Conservation (phyloP, 2,888 invertebrate genomes). For the Diarsia brunnea region DNA sequence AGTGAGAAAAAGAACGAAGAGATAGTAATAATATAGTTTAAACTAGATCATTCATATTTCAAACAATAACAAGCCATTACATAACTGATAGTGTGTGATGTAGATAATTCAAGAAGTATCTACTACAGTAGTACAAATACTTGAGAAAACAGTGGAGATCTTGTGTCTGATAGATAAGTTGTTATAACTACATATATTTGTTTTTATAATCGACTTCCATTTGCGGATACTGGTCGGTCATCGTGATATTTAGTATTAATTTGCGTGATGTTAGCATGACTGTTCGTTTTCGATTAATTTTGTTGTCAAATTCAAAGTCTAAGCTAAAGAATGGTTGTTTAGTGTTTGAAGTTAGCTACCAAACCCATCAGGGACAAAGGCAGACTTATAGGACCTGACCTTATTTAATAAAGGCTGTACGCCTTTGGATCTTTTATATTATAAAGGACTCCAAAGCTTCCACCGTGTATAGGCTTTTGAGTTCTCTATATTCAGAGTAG, state of each 20-base stretch:
- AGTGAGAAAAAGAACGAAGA: background rate
- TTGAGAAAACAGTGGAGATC: conserved; percentile 30
- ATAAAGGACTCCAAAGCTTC: background rate
- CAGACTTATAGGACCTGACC: background rate
- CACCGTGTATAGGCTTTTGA: background rate
- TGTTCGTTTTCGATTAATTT: background rate
- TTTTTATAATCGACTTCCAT: conserved; percentile 21
- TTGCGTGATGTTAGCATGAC: conserved; percentile 17
- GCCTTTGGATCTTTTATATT: background rate
- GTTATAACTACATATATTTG: conserved; percentile 27
- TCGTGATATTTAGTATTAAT: conserved; percentile 9
- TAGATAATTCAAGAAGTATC: background rate
- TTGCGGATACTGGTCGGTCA: conserved; percentile 10
- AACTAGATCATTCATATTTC: conserved; percentile 20
- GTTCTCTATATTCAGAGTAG: background rate
- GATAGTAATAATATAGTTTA: conserved; percentile 5
- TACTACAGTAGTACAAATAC: conserved; percentile 14
- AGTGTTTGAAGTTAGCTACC: background rate
- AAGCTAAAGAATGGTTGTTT: background rate
- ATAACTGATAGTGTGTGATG: conserved; percentile 9
- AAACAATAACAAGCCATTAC: conserved; percentile 24
- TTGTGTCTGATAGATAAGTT: conserved; percentile 29
- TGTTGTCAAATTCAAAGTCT: background rate
- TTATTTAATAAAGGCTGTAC: too few relatives aligned
- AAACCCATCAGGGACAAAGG: background rate